Percentiles rank a stretch among this genome's conserved stretches.
Conservation (phyloP, 2,797 vertebrate species). For the Microchirus variegatus region DNA sequence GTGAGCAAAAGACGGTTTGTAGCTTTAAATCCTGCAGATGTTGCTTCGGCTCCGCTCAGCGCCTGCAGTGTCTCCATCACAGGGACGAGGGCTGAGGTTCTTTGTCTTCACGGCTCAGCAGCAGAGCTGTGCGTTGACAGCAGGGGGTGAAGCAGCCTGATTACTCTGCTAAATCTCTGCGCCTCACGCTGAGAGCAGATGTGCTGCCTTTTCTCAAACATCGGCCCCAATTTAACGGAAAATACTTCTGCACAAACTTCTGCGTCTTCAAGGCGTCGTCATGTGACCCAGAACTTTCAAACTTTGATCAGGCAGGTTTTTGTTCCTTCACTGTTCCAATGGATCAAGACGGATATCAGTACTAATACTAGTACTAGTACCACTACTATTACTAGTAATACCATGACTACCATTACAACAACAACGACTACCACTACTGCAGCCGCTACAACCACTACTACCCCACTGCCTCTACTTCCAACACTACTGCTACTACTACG, state of each 20-base stretch:
- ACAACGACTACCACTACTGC: too few relatives aligned
- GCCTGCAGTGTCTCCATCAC: slow-evolving; percentile 14
- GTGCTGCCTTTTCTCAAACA: neutral
- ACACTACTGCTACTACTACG: too few relatives aligned
- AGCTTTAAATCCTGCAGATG: slow-evolving; percentile 1
- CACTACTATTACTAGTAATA: too few relatives aligned
- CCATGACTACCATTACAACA: too few relatives aligned
- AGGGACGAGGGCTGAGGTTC: slow-evolving; percentile 17
- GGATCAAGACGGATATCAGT: too few relatives aligned
- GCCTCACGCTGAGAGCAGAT: slow-evolving; percentile 13
- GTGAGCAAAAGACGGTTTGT: slow-evolving; percentile 7
- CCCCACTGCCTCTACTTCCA: too few relatives aligned
- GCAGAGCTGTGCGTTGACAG: slow-evolving; percentile 24
- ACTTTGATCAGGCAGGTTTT: too few relatives aligned
- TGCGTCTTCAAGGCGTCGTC: too few relatives aligned
- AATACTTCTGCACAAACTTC: neutral
- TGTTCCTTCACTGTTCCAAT: too few relatives aligned
- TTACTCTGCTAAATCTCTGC: slow-evolving; percentile 31
- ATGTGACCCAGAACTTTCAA: neutral
- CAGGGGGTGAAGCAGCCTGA: slow-evolving; percentile 36
- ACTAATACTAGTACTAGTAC: too few relatives aligned
- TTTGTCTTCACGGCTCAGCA: slow-evolving; percentile 7
- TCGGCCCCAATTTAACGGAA: neutral
- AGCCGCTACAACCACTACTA: too few relatives aligned
- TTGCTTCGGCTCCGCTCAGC: neutral